phyloP scores from a whole-genome alignment of 1,140 invertebrate species.

The Papilio helenus region DNA sequence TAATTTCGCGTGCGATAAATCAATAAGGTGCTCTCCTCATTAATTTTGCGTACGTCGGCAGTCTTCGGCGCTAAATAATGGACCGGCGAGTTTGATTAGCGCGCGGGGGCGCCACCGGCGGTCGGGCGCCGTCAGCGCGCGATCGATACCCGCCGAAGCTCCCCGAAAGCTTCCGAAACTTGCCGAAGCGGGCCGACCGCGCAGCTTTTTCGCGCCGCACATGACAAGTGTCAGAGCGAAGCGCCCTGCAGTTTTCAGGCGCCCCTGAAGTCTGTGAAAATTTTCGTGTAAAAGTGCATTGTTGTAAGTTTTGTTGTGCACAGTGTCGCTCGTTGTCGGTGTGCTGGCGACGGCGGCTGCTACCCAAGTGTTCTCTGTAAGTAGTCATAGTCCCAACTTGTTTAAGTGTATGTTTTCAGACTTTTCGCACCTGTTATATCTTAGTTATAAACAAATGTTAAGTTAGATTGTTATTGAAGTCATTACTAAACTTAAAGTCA shows the following conservation, averaged over 20 bases:
- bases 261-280: constrained; percentile 69
- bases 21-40: constrained; percentile 72
- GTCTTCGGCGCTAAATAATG: constrained; percentile 76
- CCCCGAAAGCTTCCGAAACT: constrained; percentile 50
- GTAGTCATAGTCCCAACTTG: constrained; percentile 40
- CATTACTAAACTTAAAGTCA: not conserved
- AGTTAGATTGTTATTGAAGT: not conserved
- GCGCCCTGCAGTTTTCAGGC: constrained; percentile 71
- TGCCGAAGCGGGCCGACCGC: constrained; percentile 54
- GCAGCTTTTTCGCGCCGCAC: constrained; percentile 52
- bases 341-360: constrained; percentile 42
- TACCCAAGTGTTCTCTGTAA: constrained; percentile 60
- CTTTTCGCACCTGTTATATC: not conserved
- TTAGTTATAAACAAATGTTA: not conserved
- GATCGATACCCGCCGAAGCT: constrained; percentile 48
- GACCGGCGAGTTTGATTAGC: constrained; percentile 74
- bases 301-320: constrained; percentile 52
- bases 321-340: constrained; percentile 48
- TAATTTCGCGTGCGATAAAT: constrained; percentile 73
- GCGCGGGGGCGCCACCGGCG: constrained; percentile 72
- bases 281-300: constrained; percentile 73
- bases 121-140: constrained; percentile 62
- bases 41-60: constrained; percentile 72
- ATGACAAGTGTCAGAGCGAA: constrained; percentile 78
- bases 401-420: constrained; percentile 34